Evolutionary conservation across 2,113 vertebrate genomes (phyloP), one percentile per base, ranked within the genome.

Genomic region (Recurvirostra avosetta): DNA sequence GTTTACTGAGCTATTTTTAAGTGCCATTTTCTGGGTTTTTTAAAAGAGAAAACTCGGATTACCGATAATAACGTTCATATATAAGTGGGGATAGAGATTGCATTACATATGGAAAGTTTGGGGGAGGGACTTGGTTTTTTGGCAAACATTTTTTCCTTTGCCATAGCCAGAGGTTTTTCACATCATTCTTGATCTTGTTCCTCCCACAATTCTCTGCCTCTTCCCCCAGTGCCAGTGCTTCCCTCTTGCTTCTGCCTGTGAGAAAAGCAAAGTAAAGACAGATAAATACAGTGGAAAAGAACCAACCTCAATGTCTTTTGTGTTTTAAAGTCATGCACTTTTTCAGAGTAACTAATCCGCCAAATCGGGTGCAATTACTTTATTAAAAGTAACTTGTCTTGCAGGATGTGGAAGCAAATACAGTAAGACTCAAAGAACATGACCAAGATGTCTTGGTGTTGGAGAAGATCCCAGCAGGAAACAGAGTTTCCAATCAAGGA

Each of bases 351-450:
- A 62, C 63, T 88, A 25, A 86, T 89, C 66, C 88, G 63, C 79
- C 52, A 93, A 92, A 79, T 88, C 2, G 1, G 26, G 34, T 86
- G 62, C 86, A 90, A 92, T 96, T 97, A 94, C 78, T 85, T 93
- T 95, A 96, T 96, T 96, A 96, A 96, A 95, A 96, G 47, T 97
- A 83, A 96, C 88, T 98, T 78, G 95, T 98, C 95, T 97, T 98
- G 81, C 95, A 99, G 99, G 99, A 99, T 84, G 99, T 99, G 89
- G 99, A 99, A 97, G 99, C 99, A 86, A 99, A 99, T 98, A 99
- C 99, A n/a, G 99, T 99, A 83, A 99, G 99, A 97, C 98, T 99
- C 89, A 99, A 99, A 97, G 99, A 99, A 97, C 99, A 99, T 27
- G 99, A 99, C 96, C 99, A 99, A 98, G 99, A 99, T 90, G 99